phyloP scores from a whole-genome alignment of 1,140 invertebrate species.

The Halotydeus destructor region DNA sequence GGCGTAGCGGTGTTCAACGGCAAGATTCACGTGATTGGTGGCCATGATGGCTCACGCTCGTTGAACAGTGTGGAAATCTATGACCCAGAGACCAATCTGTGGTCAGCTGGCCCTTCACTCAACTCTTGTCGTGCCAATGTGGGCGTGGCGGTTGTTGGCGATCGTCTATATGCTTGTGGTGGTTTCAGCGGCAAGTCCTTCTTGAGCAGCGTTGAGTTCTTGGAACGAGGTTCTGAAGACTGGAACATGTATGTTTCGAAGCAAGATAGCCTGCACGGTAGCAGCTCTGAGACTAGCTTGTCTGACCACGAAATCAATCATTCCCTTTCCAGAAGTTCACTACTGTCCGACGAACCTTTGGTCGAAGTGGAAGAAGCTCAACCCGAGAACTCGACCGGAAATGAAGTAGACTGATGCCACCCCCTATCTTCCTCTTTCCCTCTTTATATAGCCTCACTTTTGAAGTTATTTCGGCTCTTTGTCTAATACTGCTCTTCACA shows the following conservation, averaged over 20 bases:
- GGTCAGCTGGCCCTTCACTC: conserved; percentile 43
- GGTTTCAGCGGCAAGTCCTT: conserved; percentile 59
- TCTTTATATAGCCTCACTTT: too few species aligned
- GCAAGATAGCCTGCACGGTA: conserved; percentile 4
- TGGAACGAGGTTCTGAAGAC: conserved; percentile 42
- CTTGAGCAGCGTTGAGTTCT: conserved; percentile 56
- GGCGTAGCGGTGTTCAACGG: conserved; percentile 31
- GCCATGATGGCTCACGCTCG: conserved; percentile 47
- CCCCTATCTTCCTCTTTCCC: too few species aligned
- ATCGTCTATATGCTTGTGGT: conserved; percentile 50
- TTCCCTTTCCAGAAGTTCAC: not conserved
- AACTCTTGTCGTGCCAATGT: conserved; percentile 41
- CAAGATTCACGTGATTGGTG: conserved; percentile 40
- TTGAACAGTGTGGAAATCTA: conserved; percentile 42
- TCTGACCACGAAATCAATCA: not conserved
- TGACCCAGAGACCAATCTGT: conserved; percentile 35
- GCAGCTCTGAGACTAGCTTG: not conserved
- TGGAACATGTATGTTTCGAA: conserved; percentile 39
- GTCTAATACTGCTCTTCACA: too few species aligned
- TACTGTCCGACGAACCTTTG: not conserved
- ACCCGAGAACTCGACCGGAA: too few species aligned
- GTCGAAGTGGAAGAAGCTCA: conserved; percentile 5
- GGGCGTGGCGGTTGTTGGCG: conserved; percentile 42
- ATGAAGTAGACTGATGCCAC: too few species aligned
- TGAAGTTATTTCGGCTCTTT: too few species aligned